phyloP scores from a whole-genome alignment of 2,113 vertebrate species.

The Tupaia tana region DNA sequence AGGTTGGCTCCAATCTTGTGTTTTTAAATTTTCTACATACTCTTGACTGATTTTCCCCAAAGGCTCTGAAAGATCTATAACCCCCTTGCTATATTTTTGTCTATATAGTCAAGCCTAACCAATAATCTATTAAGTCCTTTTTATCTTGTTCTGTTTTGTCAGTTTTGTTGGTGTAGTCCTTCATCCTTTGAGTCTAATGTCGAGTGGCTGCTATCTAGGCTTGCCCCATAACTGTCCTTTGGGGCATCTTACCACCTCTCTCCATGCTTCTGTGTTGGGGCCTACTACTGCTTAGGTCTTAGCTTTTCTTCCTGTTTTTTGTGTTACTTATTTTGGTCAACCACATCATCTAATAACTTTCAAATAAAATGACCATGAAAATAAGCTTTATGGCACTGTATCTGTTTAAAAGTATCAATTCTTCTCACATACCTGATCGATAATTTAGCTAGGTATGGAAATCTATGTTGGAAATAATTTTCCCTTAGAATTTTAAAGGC shows the following conservation, averaged over 20 bases:
- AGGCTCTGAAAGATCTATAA: not conserved
- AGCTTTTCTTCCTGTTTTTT: not conserved
- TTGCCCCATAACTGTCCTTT: not conserved
- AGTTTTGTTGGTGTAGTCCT: not conserved
- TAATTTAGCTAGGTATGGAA: not conserved
- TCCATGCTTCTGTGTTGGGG: not conserved
- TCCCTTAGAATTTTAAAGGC: not conserved
- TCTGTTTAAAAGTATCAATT: not conserved
- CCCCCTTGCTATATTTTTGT: not conserved
- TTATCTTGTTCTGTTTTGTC: too few species aligned
- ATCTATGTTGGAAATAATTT: not conserved
- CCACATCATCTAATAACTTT: not conserved
- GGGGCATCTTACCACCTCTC: not conserved
- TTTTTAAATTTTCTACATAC: not conserved
- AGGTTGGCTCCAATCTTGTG: too few species aligned
- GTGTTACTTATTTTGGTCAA: not conserved
- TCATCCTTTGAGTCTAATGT: not conserved
- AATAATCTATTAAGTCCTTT: not conserved
- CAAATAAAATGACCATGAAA: not conserved
- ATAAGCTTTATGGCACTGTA: not conserved
- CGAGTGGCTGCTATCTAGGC: not conserved
- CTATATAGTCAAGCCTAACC: not conserved
- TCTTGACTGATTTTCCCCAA: not conserved
- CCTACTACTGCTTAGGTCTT: not conserved
- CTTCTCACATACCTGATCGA: not conserved